phyloP scores from a whole-genome alignment of 2,797 vertebrate species.

The Lates japonicus region DNA sequence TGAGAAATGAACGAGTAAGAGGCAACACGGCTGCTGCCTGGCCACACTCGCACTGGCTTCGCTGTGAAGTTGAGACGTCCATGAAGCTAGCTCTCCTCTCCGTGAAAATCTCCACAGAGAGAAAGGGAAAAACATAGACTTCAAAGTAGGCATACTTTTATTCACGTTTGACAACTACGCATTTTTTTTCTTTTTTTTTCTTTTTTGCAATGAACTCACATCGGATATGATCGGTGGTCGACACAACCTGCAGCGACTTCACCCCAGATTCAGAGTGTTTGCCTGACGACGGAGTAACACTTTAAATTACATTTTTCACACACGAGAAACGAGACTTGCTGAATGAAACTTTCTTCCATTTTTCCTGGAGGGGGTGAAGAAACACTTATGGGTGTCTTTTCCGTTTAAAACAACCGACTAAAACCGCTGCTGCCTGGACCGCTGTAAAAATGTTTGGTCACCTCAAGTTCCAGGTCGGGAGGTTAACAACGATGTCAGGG shows the following conservation, averaged over 20 bases:
- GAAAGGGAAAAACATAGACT: not conserved
- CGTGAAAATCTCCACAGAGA: not conserved
- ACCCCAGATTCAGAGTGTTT: not conserved
- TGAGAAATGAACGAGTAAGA: not conserved
- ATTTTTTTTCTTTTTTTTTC: not conserved
- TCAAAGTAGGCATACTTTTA: not conserved
- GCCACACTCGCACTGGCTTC: conserved; percentile 45
- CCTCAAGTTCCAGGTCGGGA: conserved; percentile 60
- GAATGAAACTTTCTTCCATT: conserved; percentile 65
- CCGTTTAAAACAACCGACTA: not conserved
- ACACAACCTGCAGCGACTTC: conserved; percentile 43
- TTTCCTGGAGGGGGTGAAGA: not conserved
- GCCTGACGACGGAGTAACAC: conserved; percentile 21
- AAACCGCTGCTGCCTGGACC: conserved; percentile 1
- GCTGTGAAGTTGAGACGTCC: conserved; percentile 54
- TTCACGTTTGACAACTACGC: not conserved
- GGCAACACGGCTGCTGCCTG: conserved; percentile 10
- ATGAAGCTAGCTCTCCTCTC: not conserved
- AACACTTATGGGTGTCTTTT: not conserved
- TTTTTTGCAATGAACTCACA: not conserved
- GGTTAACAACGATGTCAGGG: conserved; percentile 71
- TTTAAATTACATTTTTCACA: conserved; percentile 27
- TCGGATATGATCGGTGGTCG: conserved; percentile 25
- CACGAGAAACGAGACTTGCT: conserved; percentile 9
- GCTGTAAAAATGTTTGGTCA: conserved; percentile 58